These are phyloP conservation scores for Stegophylla sp. DNA, from an alignment of 2,888 invertebrate genomes.

Conservation along the genomic window DNA sequence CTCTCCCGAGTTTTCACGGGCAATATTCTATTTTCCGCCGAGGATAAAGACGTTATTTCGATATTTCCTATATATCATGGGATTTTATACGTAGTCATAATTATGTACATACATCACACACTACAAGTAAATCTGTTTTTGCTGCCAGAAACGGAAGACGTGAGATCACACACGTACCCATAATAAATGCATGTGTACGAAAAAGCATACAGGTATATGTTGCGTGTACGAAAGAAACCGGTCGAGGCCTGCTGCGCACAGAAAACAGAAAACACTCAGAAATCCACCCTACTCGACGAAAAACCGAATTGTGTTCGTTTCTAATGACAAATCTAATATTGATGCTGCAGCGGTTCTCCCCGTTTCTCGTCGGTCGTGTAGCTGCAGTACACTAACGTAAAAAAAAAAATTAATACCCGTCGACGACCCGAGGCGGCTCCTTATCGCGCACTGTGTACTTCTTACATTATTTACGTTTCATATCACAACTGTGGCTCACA, in stretches of 20 bases:
- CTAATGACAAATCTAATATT: neutral
- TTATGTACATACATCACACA: neutral
- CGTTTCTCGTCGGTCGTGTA: too few species aligned
- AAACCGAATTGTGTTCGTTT: too few species aligned
- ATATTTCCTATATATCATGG: conserved; percentile 2
- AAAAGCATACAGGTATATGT: neutral
- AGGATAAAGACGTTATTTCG: neutral
- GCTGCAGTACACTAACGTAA: too few species aligned
- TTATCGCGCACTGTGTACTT: neutral
- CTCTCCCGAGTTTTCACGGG: too few species aligned
- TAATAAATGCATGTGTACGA: neutral
- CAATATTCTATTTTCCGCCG: too few species aligned
- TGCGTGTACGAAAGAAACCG: too few species aligned
- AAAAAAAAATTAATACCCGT: too few species aligned
- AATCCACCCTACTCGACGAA: too few species aligned
- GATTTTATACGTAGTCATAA: neutral
- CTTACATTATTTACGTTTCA: neutral
- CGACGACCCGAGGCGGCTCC: too few species aligned
- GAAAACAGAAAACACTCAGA: too few species aligned
- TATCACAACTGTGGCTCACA: neutral
- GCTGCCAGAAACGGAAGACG: conserved; percentile 7
- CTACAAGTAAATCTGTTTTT: neutral
- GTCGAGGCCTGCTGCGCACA: too few species aligned
- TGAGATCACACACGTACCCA: neutral
- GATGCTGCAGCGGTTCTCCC: neutral